Conservation (phyloP, 2,888 invertebrate species). For the Mythimna ferrago region DNA sequence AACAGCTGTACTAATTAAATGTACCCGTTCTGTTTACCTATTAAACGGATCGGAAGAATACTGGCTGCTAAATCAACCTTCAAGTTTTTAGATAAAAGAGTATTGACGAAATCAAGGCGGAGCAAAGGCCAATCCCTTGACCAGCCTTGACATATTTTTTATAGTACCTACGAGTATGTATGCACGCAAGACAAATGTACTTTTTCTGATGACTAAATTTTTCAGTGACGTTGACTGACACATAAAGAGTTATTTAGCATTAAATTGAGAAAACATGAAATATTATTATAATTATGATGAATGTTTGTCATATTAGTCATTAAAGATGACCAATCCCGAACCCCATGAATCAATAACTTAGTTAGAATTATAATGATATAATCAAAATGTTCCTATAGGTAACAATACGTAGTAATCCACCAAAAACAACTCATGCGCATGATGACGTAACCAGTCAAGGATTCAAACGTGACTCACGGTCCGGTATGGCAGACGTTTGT, state of each 20-base stretch:
- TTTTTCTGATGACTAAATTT: constrained; percentile 2
- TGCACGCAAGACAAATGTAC: constrained; percentile 18
- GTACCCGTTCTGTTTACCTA: constrained; percentile 61
- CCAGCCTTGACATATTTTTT: background rate
- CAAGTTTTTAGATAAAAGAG: constrained; percentile 7
- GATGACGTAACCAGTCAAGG: constrained; percentile 83
- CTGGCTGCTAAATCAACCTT: constrained; percentile 27
- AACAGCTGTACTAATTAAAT: constrained; percentile 63
- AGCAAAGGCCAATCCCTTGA: constrained; percentile 1
- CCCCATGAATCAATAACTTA: constrained; percentile 50
- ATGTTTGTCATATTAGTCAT: constrained; percentile 32
- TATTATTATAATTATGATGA: constrained; percentile 8
- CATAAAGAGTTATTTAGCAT: background rate
- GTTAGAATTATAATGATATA: constrained; percentile 50
- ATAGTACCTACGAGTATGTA: no score
- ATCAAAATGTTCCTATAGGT: constrained; percentile 51
- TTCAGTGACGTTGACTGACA: constrained; percentile 5
- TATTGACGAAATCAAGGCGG: background rate
- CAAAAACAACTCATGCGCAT: constrained; percentile 71
- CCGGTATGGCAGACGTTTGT: constrained; percentile 68
- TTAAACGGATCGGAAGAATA: constrained; percentile 31
- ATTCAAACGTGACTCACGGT: constrained; percentile 82
- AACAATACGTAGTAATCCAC: constrained; percentile 58
- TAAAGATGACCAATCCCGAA: constrained; percentile 13
- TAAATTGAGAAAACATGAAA: constrained; percentile 6